Conservation (phyloP, 2,888 invertebrate species). For the Zele albiditarsus region DNA sequence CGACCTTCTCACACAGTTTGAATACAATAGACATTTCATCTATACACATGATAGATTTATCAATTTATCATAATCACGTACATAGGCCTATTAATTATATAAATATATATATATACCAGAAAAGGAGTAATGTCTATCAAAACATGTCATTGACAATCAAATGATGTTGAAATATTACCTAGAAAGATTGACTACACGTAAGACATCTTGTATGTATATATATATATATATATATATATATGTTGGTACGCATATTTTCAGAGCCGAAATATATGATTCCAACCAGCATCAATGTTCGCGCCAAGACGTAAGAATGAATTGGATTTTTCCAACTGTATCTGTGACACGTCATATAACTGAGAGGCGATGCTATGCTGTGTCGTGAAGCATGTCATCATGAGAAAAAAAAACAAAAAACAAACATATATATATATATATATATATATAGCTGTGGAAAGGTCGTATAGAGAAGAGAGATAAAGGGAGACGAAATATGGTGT, state of each 20-base stretch:
- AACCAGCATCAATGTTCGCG: too few relatives aligned
- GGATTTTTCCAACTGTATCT: conserved; percentile 27
- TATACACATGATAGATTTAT: background rate
- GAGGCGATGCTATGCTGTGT: conserved; percentile 3
- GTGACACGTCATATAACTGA: conserved; percentile 33
- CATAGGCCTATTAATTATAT: too few relatives aligned
- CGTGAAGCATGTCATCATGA: conserved; percentile 22
- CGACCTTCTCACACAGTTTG: background rate
- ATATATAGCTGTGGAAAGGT: background rate
- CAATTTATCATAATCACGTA: background rate
- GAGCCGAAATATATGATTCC: too few relatives aligned
- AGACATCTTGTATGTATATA: background rate
- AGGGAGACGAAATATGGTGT: conserved; percentile 39
- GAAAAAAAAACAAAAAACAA: conserved; percentile 13
- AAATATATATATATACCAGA: background rate
- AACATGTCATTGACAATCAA: conserved; percentile 8
- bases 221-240: background rate
- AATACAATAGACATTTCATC: background rate
- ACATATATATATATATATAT: background rate
- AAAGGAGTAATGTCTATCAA: conserved; percentile 33
- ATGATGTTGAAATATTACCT: conserved; percentile 24
- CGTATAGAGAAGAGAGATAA: conserved; percentile 28
- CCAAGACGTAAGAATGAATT: conserved; percentile 26
- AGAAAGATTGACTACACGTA: too few relatives aligned
- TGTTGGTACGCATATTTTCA: background rate